Conservation (phyloP, 2,888 invertebrate species). For the Dinocampus coccinellae region DNA sequence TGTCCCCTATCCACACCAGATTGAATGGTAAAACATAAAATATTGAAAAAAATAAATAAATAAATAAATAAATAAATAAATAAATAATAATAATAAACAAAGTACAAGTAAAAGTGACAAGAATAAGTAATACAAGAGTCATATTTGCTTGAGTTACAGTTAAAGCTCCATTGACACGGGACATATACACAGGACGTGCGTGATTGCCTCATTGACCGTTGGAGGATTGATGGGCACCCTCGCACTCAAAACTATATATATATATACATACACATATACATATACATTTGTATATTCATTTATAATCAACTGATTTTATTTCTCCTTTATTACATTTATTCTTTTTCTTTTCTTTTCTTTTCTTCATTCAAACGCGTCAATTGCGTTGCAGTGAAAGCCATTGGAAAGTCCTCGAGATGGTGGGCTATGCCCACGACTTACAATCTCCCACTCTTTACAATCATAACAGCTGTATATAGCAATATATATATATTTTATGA, state of each 20-base stretch:
- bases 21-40: neutral
- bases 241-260: slow-evolving; percentile 6
- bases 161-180: neutral
- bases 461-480: neutral
- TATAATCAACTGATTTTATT: slow-evolving; percentile 16
- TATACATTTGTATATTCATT: neutral
- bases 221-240: slow-evolving; percentile 33
- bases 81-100: slow-evolving; percentile 7
- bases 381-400: slow-evolving; percentile 33
- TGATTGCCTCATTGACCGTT: slow-evolving; percentile 67
- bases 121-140: slow-evolving; percentile 21
- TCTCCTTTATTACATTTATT: neutral
- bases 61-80: slow-evolving; percentile 12
- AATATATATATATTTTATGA: neutral
- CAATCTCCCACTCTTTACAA: slow-evolving; percentile 16
- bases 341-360: neutral
- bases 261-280: neutral
- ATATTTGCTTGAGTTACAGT: slow-evolving; percentile 20
- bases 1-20: too few species aligned
- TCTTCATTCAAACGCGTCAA: slow-evolving; percentile 17
- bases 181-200: slow-evolving; percentile 59
- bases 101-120: slow-evolving; percentile 9
- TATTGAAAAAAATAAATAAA: too few species aligned
- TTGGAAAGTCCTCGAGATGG: slow-evolving; percentile 26
- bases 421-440: slow-evolving; percentile 9